Base-by-base conservation (phyloP, 2,888 invertebrate species). In the Yponomeuta sedellus region DNA sequence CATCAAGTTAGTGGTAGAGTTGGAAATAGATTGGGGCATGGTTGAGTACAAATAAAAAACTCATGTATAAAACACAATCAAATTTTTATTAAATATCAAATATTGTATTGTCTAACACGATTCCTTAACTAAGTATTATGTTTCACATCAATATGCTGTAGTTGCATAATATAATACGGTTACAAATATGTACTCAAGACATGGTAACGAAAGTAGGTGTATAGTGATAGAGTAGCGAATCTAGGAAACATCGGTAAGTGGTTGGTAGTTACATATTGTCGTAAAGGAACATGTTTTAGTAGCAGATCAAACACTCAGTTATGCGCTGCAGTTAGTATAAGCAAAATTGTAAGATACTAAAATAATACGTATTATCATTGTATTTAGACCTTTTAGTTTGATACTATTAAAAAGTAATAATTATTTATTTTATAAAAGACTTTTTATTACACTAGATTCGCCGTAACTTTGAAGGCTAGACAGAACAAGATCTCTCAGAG, bases 51-150 rank as follows among this genome's bases (percentile, higher is more conserved):
- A 65, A 61, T 82, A 80, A 86, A 85, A 83, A 64, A 59, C 70
- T 64, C 40, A 66, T 68, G 19, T 87, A 85, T 80, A 89, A 89
- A 91, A 90, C 90, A 90, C 91, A 89, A 89, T 90, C 89, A 89
- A 88, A 87, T 90, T 44, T 34, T 89, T 89, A 88, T 88, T 91
- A 86, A 86, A 90, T 91, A 91, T 90, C 89, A 91, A 90, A 91
- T 91, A 91, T 84, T 89, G 91, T 91, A 91, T 91, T 91, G 91
- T 91, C 91, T 91, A 91, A 91, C 91, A 91, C 91, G 89, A 91
- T 88, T 85, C 85, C 88, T 89, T 91, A 89, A 82, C 85, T 89
- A 56, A 28, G 63, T 64, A 87, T 86, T 85, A 89, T 88, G 87
- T 87, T 89, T 86, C 86, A 89, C 88, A 88, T 88, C 87, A 88